Base-by-base conservation (phyloP, 2,113 vertebrate species). In the Lipophrys pholis region DNA sequence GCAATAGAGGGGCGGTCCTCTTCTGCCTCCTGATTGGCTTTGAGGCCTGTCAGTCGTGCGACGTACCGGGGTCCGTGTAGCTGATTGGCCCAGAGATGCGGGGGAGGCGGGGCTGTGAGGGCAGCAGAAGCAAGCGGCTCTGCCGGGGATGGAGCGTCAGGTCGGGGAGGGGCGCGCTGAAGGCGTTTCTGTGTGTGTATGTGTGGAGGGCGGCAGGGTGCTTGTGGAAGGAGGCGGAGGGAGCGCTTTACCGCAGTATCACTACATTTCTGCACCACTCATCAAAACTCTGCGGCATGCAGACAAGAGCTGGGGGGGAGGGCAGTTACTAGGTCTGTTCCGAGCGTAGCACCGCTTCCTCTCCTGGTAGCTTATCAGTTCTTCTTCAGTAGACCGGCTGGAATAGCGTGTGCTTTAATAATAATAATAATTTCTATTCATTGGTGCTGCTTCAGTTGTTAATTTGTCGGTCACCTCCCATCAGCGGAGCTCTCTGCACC, bases 241-340 rank as follows among this genome's bases (percentile, higher is more conserved):
- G 84, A 76, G 81, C 8, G 87, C 90, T 91, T 90, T 94, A 93
- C 93, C 90, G 94, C 93, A 94, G 93, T 92, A 88, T 92, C 90
- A 82, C 81, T 89, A 81, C 57, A 89, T 90, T 90, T 89, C 83
- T 93, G 87, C 88, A 91, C 74, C 89, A 91, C 88, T 91, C 86
- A 88, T 90, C 89, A 87, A 89, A 91, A 89, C 91, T 89, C 92
- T 93, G 91, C 91, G 90, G 91, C 87, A 92, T 90, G 87, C 86
- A 87, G 81, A 87, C 81, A 76, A 57, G 82, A 85, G 79, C 88
- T 69, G 64, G 86, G 85, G 88, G 90, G 81, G 81, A 85, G 87
- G 87, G 82, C 85, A 89, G 43, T 69, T 61, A 72, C 14, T 70
- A 78, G 87, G 65, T 81, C 66, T 78, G 66, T 43, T 70, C 78